Evolutionary conservation across 2,113 vertebrate genomes (phyloP).

Genomic region (Lethenteron camtschaticum): DNA sequence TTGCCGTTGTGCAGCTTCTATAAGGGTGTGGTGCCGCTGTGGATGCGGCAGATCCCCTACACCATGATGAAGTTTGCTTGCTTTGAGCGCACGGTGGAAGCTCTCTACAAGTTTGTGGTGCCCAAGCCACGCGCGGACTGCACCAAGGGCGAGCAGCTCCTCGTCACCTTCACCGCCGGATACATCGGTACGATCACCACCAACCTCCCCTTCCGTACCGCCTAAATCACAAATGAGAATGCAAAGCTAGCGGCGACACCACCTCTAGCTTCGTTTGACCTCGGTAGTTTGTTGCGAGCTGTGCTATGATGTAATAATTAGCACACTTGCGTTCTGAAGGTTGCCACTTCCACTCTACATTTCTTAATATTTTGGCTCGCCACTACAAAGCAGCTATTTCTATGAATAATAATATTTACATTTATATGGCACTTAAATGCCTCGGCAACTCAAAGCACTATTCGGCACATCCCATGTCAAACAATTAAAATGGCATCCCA

Average conservation of each 20-base stretch:
- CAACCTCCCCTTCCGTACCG: not conserved
- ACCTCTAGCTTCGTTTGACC: too few relatives aligned
- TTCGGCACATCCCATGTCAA: too few relatives aligned
- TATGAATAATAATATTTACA: too few relatives aligned
- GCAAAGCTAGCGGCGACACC: too few relatives aligned
- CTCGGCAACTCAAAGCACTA: too few relatives aligned
- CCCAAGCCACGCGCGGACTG: conserved; percentile 87
- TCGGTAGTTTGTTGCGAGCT: too few relatives aligned
- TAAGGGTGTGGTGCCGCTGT: conserved; percentile 79
- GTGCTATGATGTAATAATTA: too few relatives aligned
- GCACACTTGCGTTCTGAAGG: not conserved
- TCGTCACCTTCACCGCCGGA: conserved; percentile 81
- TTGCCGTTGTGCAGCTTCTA: conserved; percentile 45
- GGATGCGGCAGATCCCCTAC: conserved; percentile 99
- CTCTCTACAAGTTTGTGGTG: conserved; percentile 68
- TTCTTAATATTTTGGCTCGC: too few relatives aligned
- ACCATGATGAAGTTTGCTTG: conserved; percentile 99
- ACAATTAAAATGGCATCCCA: too few relatives aligned
- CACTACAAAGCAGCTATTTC: too few relatives aligned
- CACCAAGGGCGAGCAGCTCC: conserved; percentile 57
- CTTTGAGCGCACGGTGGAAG: conserved; percentile 89
- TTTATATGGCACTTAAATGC: too few relatives aligned
- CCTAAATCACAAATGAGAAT: not conserved
- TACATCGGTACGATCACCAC: conserved; percentile 60
- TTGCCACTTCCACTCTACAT: too few relatives aligned